Percentiles rank a stretch among this genome's conserved stretches.
These are phyloP conservation scores for Sebastes wilsoni DNA, from an alignment of 2,797 vertebrate species.

Conservation along the genomic window DNA sequence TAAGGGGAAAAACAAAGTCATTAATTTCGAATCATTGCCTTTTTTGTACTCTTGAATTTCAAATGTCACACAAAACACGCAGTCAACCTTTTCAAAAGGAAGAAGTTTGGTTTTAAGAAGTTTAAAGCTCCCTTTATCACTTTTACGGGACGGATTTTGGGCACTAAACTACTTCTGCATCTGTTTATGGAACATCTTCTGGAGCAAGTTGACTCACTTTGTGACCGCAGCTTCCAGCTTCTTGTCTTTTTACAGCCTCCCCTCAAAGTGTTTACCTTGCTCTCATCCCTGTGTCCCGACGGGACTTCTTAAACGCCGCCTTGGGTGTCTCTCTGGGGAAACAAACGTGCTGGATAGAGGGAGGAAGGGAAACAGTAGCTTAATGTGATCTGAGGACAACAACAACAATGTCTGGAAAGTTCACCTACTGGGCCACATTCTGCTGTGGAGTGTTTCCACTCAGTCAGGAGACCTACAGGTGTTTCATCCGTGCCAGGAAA, in stretches of 20 bases:
- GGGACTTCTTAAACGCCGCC: slow-evolving; percentile 36
- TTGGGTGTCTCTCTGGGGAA: slow-evolving; percentile 31
- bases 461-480: slow-evolving; percentile 45
- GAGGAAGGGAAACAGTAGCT: slow-evolving; percentile 46
- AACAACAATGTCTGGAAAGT: slow-evolving; percentile 57
- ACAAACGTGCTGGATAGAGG: slow-evolving; percentile 22
- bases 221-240: slow-evolving; percentile 31
- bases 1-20: neutral
- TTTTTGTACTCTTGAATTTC: neutral
- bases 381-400: slow-evolving; percentile 36
- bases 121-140: neutral
- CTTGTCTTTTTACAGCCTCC: slow-evolving; percentile 36
- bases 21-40: neutral
- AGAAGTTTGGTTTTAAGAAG: neutral
- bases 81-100: neutral
- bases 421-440: slow-evolving; percentile 31
- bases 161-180: neutral
- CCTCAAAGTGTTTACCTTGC: slow-evolving; percentile 51
- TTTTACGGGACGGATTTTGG: neutral
- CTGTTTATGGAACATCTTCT: slow-evolving; percentile 16
- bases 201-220: slow-evolving; percentile 34
- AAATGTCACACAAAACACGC: neutral
- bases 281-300: slow-evolving; percentile 44
- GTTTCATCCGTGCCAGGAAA: slow-evolving; percentile 47
- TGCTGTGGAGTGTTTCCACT: slow-evolving; percentile 40